A percentile compares a stretch with the other conserved stretches of the same genome.
Conservation (phyloP, 2,888 invertebrate species). For the Philhelius pedissequus region DNA sequence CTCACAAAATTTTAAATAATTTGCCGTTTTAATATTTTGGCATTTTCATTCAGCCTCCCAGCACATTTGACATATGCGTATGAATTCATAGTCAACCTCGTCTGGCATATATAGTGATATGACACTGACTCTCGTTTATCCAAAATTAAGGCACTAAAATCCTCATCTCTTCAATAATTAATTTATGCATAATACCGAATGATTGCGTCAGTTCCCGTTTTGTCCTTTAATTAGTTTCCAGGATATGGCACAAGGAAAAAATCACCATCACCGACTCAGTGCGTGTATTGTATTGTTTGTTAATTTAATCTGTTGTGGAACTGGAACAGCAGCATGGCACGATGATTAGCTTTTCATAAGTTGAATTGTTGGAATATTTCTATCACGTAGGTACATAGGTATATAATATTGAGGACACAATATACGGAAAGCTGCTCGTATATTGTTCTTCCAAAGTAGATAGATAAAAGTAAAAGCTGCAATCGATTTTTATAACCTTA, state of each 20-base stretch:
- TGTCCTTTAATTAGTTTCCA: constrained; percentile 42
- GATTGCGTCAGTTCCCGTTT: constrained; percentile 30
- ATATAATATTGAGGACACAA: not conserved
- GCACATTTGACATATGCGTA: constrained; percentile 21
- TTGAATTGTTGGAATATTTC: constrained; percentile 30
- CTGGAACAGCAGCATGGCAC: constrained; percentile 1
- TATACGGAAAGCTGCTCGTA: not conserved
- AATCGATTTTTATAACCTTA: constrained; percentile 12
- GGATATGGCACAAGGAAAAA: not conserved
- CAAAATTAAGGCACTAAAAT: constrained; percentile 47
- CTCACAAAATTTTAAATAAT: constrained; percentile 24
- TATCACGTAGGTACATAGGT: not conserved
- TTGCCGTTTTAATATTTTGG: not conserved
- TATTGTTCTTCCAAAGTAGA: not conserved
- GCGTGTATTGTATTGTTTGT: constrained; percentile 2
- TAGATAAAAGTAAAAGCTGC: not conserved
- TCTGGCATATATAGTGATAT: not conserved
- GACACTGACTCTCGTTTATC: constrained; percentile 42
- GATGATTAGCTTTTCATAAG: constrained; percentile 50
- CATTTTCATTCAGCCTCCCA: not conserved
- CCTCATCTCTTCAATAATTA: constrained; percentile 46
- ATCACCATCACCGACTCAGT: not conserved
- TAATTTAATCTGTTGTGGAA: constrained; percentile 29
- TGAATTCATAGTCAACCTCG: not conserved
- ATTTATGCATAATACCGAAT: constrained; percentile 57